phyloP scores from a whole-genome alignment of 2,797 vertebrate genomes.

The Mergus octosetaceus region DNA sequence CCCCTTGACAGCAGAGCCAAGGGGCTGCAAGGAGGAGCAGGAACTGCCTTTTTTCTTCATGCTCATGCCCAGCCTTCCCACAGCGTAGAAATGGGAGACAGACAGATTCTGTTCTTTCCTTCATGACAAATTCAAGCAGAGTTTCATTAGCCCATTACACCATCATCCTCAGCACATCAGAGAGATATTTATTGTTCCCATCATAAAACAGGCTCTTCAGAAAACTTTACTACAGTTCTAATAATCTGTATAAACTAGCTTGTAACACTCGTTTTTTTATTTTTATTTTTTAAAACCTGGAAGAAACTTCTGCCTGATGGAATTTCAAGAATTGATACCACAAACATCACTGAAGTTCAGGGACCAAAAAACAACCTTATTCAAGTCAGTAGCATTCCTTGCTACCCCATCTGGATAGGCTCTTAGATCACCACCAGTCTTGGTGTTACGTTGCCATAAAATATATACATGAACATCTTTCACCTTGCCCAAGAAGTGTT shows the following conservation, averaged over 20 bases:
- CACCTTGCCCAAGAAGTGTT: rapidly evolving
- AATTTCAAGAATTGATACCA: background rate
- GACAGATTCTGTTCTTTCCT: background rate
- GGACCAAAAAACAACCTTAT: background rate
- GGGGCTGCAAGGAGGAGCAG: background rate
- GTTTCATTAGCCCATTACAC: background rate
- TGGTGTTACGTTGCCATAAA: rapidly evolving
- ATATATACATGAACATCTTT: rapidly evolving
- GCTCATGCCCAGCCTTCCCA: background rate
- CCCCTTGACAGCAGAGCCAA: background rate
- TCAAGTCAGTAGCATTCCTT: background rate
- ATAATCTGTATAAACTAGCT: background rate
- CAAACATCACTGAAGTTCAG: background rate
- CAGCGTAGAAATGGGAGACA: background rate
- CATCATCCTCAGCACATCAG: background rate
- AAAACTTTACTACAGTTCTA: background rate
- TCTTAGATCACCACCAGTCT: background rate
- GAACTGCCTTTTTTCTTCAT: background rate
- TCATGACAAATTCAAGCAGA: background rate
- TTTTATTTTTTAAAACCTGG: background rate
- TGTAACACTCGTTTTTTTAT: background rate
- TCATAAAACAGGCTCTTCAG: background rate
- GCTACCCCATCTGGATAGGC: too few species aligned
- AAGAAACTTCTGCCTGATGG: background rate
- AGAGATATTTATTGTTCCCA: background rate